These are phyloP conservation scores for Oreohelix idahoensis DNA, from an alignment of 1,140 invertebrate genomes.

Conservation along the genomic window DNA sequence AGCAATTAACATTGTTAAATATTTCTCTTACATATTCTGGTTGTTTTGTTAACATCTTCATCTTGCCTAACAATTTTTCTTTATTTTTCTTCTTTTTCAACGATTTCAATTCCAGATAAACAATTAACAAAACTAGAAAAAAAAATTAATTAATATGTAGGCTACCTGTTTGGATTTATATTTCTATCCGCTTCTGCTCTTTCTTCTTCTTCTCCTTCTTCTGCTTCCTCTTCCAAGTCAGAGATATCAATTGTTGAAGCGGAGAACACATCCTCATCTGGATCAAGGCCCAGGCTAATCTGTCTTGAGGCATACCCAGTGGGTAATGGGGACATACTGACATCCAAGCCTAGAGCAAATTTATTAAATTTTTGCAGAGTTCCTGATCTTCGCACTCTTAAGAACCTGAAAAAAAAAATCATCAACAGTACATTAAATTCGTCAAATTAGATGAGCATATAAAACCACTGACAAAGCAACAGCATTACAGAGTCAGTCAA, in stretches of 20 bases:
- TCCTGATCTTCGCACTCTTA: constrained; percentile 12
- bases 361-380: constrained; percentile 28
- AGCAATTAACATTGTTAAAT: too few species aligned
- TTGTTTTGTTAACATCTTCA: too few species aligned
- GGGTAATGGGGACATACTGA: not conserved
- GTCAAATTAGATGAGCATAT: too few species aligned
- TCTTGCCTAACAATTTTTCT: not conserved
- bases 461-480: too few species aligned
- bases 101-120: not conserved
- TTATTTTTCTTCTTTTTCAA: not conserved
- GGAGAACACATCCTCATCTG: not conserved
- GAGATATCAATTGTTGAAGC: not conserved
- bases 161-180: not conserved
- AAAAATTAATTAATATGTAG: not conserved
- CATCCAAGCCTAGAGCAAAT: constrained; percentile 34
- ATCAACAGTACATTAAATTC: too few species aligned
- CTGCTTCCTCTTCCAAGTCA: not conserved
- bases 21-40: too few species aligned
- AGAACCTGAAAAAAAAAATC: not conserved
- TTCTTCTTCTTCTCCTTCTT: not conserved
- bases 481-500: too few species aligned
- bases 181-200: not conserved
- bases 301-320: not conserved
- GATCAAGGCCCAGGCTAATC: not conserved
- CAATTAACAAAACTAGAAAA: not conserved